Base-by-base conservation (phyloP, 1,140 invertebrate species). In the Bombyx mori region DNA sequence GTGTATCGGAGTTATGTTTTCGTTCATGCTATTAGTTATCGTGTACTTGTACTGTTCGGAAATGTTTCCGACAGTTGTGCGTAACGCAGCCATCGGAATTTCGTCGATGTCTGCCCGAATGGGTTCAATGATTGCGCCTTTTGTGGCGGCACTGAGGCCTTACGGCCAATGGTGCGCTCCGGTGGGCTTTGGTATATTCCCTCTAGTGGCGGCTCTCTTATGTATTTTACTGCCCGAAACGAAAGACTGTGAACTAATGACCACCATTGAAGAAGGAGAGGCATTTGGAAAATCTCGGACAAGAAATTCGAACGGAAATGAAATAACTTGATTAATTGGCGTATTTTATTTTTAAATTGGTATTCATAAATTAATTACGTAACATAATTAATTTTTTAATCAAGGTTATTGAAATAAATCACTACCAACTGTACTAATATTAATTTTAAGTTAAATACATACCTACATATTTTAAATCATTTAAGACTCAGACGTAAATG, bases 191-290 rank as follows among this genome's bases (percentile, higher is more conserved):
- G 93, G 92, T n/a, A 68, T 90, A 5, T 69, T 92, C 26, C 90
- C 93, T 3, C 66, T 94, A 2, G 68, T 93, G 9, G 91, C 91
- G 49, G 93, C 92, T 7, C 52, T 89, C 1, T 74, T 94, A 7
- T 92, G 92, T 63, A 65, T 92, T 8, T 75, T 92, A 10, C 84
- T 95, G 44, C 94, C 94, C 0, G 94, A 96, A 88, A 96, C 95
- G 6, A 89, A 92, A 51, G 91, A 92, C n/a, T 88, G 89, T 56
- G 90, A 91, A 48, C 69, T 96, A 49, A 91, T 94, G 6, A 94
- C 94, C 72, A 95, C 93, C 0, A 79, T 95, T 48, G 91, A 93
- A 75, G 93, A 95, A 68, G 93, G 92, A 18, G 93, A 95, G 86
- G 87, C 83, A 46, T 92, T 93, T 75, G 91, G 91, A 48, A 91